A percentile compares a stretch with the other conserved stretches of the same genome.
These are phyloP conservation scores for Thereva unica DNA, from an alignment of 2,888 invertebrate species.

Conservation along the genomic window DNA sequence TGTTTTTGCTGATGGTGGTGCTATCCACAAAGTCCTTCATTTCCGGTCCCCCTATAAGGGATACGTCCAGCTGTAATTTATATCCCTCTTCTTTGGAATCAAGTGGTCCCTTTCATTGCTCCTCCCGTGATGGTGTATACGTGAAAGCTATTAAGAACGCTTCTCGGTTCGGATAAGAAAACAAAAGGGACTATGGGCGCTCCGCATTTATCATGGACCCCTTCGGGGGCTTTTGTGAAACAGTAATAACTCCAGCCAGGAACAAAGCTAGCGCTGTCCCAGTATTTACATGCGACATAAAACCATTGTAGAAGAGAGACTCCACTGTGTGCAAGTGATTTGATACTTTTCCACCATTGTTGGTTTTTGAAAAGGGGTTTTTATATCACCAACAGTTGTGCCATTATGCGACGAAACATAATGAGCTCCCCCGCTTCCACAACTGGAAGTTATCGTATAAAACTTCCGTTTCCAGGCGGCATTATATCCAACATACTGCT, in stretches of 20 bases:
- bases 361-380: conserved; percentile 35
- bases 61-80: background rate
- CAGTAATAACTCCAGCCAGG: conserved; percentile 38
- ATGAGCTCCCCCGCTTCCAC: conserved; percentile 22
- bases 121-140: background rate
- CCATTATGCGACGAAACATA: conserved; percentile 35
- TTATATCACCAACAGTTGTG: conserved; percentile 38
- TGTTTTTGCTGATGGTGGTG: too few species aligned
- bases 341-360: conserved; percentile 40
- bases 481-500: conserved; percentile 21
- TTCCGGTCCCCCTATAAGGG: too few species aligned
- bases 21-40: too few species aligned
- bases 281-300: conserved; percentile 39
- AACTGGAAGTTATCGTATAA: conserved; percentile 23
- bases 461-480: conserved; percentile 18
- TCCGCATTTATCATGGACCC: conserved; percentile 33
- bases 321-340: conserved; percentile 38
- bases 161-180: conserved; percentile 36
- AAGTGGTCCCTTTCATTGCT: conserved; percentile 3
- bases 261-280: conserved; percentile 30
- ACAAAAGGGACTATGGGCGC: conserved; percentile 29
- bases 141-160: conserved; percentile 22
- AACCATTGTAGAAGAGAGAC: conserved; percentile 21
- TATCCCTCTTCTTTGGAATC: conserved; percentile 3
- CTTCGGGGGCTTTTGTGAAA: conserved; percentile 35